Evolutionary conservation across 2,113 vertebrate genomes (phyloP), one percentile per base, ranked within the genome.

Genomic region (Petaurus breviceps): DNA sequence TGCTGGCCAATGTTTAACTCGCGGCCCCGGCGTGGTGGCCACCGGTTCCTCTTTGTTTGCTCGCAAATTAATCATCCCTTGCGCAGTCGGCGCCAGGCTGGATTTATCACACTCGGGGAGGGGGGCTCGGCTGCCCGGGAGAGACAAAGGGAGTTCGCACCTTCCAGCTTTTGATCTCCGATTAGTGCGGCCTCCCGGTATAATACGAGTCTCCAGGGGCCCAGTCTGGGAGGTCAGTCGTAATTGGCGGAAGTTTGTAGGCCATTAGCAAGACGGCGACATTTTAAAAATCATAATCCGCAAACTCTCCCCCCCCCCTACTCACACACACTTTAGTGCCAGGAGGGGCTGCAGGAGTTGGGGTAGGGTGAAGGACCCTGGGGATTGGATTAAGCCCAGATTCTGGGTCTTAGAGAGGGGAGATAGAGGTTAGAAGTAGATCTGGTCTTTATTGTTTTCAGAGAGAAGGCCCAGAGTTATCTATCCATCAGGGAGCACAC

Each of bases 11-110:
- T 99, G 98, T 99, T 99, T 99, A 98, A 99, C 99, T 98, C 98
- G 98, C 98, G 68, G 68, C 68, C 68, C 68, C 98, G 98, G 98
- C 94, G 97, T 95, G 14, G 96, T 98, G 98, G 98, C 98, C 98
- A 99, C 98, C 98, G 98, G 98, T 98, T 98, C 98, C 98, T 98
- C 99, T 99, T 99, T 99, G 99, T 99, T 99, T 99, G 99, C 99
- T 99, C 98, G 99, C 98, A 99, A 99, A 99, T 99, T 99, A 99
- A 99, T 98, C 98, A 98, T 98, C 98, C 98, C 98, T 98, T 98
- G 99, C 99, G 97, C 97, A 98, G 98, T 98, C 98, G 99, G 99
- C 98, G 99, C 98, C 98, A 99, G 98, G 98, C 98, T 98, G 98
- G 98, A 98, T 99, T 99, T 99, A 99, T 99, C 99, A 97, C 98